Conservation (phyloP, 2,888 invertebrate species). For the Drosophila cyrtoloma region DNA sequence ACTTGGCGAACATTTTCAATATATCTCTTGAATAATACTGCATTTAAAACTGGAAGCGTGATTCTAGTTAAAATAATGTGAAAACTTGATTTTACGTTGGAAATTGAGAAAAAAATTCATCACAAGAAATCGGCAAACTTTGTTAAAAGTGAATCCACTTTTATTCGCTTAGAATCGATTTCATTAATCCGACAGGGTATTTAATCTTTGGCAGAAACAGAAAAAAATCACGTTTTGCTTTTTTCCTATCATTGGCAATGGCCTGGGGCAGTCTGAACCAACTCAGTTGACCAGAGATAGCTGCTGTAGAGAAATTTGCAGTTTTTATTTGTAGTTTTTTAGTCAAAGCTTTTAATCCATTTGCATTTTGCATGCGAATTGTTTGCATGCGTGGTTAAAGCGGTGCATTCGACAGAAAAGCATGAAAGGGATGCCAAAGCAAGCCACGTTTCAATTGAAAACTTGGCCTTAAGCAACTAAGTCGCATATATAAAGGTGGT, state of each 20-base stretch:
- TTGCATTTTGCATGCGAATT: constrained; percentile 59
- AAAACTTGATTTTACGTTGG: background rate
- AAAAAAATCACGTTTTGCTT: background rate
- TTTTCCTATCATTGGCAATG: background rate
- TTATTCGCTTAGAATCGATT: background rate
- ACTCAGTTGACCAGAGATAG: constrained; percentile 1
- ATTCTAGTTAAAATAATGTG: background rate
- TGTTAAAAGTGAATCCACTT: background rate
- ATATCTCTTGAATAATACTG: no score
- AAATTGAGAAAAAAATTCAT: background rate
- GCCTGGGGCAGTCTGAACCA: background rate
- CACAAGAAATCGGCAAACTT: background rate
- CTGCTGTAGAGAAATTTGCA: background rate
- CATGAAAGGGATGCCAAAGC: constrained; percentile 15
- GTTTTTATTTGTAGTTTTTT: constrained; percentile 1
- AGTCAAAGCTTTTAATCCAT: constrained; percentile 59
- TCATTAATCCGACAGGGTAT: constrained; percentile 10
- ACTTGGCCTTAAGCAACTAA: constrained; percentile 71
- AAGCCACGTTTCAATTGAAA: constrained; percentile 71
- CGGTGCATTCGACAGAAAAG: background rate
- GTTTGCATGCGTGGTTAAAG: constrained; percentile 15
- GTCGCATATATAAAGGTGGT: constrained; percentile 28
- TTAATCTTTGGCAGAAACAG: background rate
- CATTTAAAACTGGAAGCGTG: background rate
- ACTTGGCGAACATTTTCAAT: background rate